Conservation (phyloP, 2,797 vertebrate species). For the Phrynocephalus guinanensis region DNA sequence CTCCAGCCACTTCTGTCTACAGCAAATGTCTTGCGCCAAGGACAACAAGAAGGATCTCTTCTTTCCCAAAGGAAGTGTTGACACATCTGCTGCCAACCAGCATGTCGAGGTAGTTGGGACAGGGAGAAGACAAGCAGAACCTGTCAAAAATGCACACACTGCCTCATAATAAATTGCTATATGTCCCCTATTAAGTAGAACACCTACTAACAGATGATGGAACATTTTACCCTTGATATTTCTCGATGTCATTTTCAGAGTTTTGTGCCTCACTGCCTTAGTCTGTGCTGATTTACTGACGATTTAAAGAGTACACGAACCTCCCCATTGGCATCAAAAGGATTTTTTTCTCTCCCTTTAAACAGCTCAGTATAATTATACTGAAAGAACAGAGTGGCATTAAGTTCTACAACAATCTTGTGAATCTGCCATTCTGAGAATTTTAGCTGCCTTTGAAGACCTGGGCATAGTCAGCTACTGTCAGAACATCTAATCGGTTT, state of each 20-base stretch:
- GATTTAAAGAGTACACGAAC: conserved; percentile 43
- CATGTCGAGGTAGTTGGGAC: neutral
- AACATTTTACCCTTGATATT: conserved; percentile 30
- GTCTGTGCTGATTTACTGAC: conserved; percentile 51
- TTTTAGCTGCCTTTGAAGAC: neutral
- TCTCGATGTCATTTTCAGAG: conserved; percentile 41
- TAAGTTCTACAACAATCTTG: neutral
- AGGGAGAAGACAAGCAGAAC: neutral
- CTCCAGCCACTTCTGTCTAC: neutral
- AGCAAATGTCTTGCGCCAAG: neutral
- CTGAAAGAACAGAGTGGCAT: conserved; percentile 27
- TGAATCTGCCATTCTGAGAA: neutral
- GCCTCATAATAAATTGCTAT: conserved; percentile 14
- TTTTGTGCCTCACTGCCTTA: conserved; percentile 41
- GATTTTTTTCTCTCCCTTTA: conserved; percentile 1
- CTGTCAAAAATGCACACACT: neutral
- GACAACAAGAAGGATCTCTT: conserved; percentile 1
- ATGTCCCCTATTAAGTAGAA: conserved; percentile 39
- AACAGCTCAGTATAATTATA: conserved; percentile 25
- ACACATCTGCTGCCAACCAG: conserved; percentile 6
- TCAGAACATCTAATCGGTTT: neutral
- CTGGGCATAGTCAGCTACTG: conserved; percentile 33
- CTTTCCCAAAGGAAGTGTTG: neutral
- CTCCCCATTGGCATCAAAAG: conserved; percentile 34
- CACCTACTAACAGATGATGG: conserved; percentile 21